Evolutionary conservation across 37 sponge, comb jelly and placozoan genomes (phyloP).

Genomic region (Chondrosia reniformis): DNA sequence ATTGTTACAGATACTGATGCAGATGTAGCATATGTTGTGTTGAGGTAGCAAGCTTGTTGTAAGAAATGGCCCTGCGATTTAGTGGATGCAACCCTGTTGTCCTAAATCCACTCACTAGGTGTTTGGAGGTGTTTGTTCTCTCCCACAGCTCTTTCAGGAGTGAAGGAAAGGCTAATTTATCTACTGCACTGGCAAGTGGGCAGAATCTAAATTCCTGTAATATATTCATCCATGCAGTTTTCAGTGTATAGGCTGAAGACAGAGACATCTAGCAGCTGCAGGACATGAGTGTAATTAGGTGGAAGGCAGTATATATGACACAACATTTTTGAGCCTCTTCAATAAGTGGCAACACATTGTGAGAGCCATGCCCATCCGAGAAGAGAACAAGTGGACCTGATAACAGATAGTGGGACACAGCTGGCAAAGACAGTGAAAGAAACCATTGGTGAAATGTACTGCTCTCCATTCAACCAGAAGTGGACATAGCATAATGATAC

Average conservation of each 20-base stretch:
- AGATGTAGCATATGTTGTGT: too few relatives aligned
- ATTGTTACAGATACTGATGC: not conserved
- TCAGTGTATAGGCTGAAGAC: slow-evolving; percentile 16
- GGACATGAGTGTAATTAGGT: slow-evolving; percentile 14
- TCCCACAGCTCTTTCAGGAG: not conserved
- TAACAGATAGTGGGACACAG: slow-evolving; percentile 7
- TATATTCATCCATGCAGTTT: slow-evolving; percentile 21
- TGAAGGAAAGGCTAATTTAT: not conserved
- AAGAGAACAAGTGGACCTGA: slow-evolving; percentile 17
- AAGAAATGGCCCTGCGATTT: not conserved
- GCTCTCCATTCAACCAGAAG: slow-evolving; percentile 9
- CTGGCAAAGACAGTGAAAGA: not conserved
- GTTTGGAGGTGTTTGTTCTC: not conserved
- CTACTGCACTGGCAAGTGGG: not conserved
- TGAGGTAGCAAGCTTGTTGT: slow-evolving; percentile 1
- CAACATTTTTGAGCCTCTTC: not conserved
- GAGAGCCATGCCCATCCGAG: slow-evolving; percentile 3
- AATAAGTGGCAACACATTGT: not conserved
- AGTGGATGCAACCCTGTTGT: not conserved
- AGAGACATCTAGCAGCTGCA: slow-evolving; percentile 14
- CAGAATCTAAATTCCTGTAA: not conserved
- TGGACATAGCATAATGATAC: not conserved
- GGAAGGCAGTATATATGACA: slow-evolving; percentile 4
- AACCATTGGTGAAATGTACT: slow-evolving; percentile 18
- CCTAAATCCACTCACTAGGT: not conserved